These are phyloP conservation scores for Sesia apiformis DNA, from an alignment of 2,888 invertebrate species.

Conservation along the genomic window DNA sequence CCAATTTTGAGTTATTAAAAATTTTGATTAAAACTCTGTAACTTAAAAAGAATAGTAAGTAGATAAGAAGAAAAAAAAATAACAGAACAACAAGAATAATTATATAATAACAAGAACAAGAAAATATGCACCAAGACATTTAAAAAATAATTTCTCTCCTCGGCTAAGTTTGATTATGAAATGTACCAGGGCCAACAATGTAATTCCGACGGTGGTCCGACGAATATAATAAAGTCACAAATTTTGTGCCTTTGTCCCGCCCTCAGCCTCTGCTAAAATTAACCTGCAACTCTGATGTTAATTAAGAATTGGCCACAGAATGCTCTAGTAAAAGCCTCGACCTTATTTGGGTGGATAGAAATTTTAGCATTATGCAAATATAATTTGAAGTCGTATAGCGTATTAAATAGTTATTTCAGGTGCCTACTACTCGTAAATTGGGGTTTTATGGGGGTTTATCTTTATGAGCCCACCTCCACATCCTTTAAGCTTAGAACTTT, in stretches of 20 bases:
- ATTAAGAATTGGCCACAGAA: constrained; percentile 31
- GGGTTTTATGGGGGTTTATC: too few species aligned
- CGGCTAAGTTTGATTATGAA: constrained; percentile 14
- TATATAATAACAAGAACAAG: not conserved
- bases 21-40: too few species aligned
- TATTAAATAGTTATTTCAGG: too few species aligned
- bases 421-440: too few species aligned
- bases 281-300: constrained; percentile 18
- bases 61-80: not conserved
- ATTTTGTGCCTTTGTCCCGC: constrained; percentile 26
- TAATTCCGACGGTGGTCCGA: constrained; percentile 18
- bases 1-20: too few species aligned
- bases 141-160: constrained; percentile 1
- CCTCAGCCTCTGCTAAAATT: constrained; percentile 13
- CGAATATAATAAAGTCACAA: constrained; percentile 37
- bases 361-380: too few species aligned
- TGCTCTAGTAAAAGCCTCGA: constrained; percentile 6
- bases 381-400: too few species aligned
- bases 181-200: constrained; percentile 9
- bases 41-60: not conserved
- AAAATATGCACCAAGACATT: not conserved
- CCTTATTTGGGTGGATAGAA: not conserved
- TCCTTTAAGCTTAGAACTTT: too few species aligned
- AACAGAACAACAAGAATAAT: not conserved
- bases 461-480: too few species aligned